Evolutionary conservation across 2,888 invertebrate genomes (phyloP), one percentile per base, ranked within the genome.

Genomic region (Buathra laborator): DNA sequence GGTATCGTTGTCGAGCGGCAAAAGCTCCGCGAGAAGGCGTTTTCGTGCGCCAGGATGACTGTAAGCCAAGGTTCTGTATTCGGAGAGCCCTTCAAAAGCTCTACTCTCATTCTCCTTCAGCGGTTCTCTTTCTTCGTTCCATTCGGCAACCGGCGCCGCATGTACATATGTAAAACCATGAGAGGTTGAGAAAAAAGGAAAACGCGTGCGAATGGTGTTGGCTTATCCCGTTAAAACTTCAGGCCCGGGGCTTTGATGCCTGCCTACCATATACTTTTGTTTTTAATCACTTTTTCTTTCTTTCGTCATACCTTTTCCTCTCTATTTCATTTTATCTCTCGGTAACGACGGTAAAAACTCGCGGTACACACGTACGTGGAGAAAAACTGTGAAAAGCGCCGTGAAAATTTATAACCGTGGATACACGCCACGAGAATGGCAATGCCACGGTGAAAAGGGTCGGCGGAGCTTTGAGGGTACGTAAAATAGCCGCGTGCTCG

Each of bases 171-270:
- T 37, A 67, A 71, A 84, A 80, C 81, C 72, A 74, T 24, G 24
- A 74, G 44, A 29, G 51, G 44, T 37, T 24, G 14, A 67, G 46
- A 75, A 77, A 74, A 81, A 44, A 79, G 56, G 14, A 53, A 79
- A 53, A 67, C 46, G 71, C 68, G 68, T 66, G 75, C 76, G 85
- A 87, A 85, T 78, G 78, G 75, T 72, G 78, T 82, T 81, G 70
- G 86, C 84, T 88, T 86, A 87, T 86, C 86, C 86, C 84, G 86
- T 87, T 87, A 86, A 86, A 89, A 84, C 82, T 86, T 80, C 74
- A 10, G 14, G 70, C 75, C 78, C 51, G 74, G 44, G 79, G 87
- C 81, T 86, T 87, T 87, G 86, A 87, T 85, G 67, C 70, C 32
- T 78, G 68, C 72, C 66, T 56, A 37, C 64, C 64, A 29, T 67